Percentiles rank a stretch among this genome's conserved stretches.
Evolutionary conservation across 2,113 vertebrate species (phyloP).

Genomic region (Marmota monax): DNA sequence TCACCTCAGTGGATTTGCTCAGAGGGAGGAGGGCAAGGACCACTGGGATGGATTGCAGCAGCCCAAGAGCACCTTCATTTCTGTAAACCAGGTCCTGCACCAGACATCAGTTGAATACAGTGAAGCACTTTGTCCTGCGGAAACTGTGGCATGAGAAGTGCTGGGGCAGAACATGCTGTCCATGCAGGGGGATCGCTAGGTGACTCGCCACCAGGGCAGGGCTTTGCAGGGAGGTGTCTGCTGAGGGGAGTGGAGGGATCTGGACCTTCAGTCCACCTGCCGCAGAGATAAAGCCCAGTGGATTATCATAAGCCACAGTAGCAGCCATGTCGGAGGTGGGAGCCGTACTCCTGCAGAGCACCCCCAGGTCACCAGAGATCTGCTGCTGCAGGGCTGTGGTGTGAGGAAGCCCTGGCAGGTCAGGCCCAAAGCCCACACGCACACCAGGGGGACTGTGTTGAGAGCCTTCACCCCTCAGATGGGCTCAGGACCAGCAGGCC

Average conservation of each 20-base stretch:
- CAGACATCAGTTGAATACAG: accelerated
- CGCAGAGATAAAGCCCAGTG: accelerated
- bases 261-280: not conserved
- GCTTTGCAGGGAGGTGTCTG: too few relatives aligned
- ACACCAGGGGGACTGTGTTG: accelerated
- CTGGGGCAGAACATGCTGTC: not conserved
- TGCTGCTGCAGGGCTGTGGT: too few relatives aligned
- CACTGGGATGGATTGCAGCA: accelerated
- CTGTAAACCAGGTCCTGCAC: accelerated
- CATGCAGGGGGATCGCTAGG: too few relatives aligned
- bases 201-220: too few relatives aligned
- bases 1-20: accelerated
- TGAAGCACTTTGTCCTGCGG: not conserved
- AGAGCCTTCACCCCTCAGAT: not conserved
- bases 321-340: accelerated
- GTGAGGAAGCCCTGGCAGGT: not conserved
- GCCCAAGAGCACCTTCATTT: accelerated
- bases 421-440: accelerated
- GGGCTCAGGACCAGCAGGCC: accelerated
- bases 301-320: accelerated
- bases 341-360: not conserved
- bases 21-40: not conserved
- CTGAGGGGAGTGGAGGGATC: not conserved
- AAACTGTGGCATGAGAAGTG: not conserved
- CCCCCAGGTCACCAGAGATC: not conserved